A percentile compares a stretch with the other conserved stretches of the same genome.
phyloP scores from a whole-genome alignment of 2,113 vertebrate genomes.

The Pandion haliaetus region DNA sequence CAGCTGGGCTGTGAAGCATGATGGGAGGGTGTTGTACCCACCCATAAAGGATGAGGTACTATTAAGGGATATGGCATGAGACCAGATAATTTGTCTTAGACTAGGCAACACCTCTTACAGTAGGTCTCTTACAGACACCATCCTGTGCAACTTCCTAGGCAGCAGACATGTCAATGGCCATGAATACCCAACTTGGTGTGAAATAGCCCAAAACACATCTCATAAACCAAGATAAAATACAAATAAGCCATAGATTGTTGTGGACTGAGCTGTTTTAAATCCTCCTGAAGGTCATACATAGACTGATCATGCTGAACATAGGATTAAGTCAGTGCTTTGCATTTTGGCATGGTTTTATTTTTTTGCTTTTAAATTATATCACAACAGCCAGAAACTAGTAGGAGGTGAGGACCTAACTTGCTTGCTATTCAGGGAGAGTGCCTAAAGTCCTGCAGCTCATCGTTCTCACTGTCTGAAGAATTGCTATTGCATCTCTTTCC shows the following conservation, averaged over 20 bases:
- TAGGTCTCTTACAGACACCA: not conserved
- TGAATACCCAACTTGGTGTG: not conserved
- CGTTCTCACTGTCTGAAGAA: not conserved
- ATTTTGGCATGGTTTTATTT: not conserved
- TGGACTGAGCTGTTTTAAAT: not conserved
- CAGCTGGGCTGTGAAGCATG: not conserved
- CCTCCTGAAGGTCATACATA: not conserved
- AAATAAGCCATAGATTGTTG: not conserved
- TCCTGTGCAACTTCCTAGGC: not conserved
- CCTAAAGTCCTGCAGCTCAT: not conserved
- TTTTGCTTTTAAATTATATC: not conserved
- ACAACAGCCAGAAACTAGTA: not conserved
- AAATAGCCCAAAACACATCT: not conserved
- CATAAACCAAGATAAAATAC: not conserved
- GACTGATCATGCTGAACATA: not conserved
- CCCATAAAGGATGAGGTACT: not conserved
- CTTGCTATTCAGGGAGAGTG: not conserved
- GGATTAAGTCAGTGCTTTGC: not conserved
- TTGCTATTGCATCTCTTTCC: not conserved
- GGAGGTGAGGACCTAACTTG: not conserved
- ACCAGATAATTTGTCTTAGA: not conserved
- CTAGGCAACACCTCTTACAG: not conserved
- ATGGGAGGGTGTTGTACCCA: not conserved
- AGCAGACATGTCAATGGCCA: not conserved
- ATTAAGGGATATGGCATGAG: not conserved